Base-by-base conservation (phyloP, 2,888 invertebrate species). In the Trachelus iudaicus region DNA sequence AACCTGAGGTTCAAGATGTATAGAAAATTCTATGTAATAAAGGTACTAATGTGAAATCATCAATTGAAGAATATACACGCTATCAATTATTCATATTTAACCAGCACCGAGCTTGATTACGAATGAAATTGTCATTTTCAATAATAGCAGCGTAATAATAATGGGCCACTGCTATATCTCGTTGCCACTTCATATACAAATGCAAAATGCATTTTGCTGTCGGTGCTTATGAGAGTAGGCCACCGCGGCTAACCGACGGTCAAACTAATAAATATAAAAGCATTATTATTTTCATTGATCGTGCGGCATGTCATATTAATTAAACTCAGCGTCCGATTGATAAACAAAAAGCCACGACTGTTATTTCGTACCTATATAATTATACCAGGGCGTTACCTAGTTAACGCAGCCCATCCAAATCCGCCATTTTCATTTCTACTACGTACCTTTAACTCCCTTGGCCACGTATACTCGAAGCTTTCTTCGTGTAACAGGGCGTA, bases 121-220 rank as follows among this genome's bases (percentile, higher is more conserved):
- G 88, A 87, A 89, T 88, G 85, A 89, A 86, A 87, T 87, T 83
- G 85, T 84, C 83, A 85, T 87, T 86, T 86, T 83, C 85, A 83
- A 83, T 81, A 81, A 85, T 84, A 83, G 77, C 69, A 75, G 40
- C 12, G 68, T 77, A 33, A 73, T 69, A 78, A 74, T 35, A 79
- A 76, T 81, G 68, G 56, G 9, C 2, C 6, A 56, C 23, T 56
- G 15, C 56, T 56, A 56, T 69, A 37, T 75, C 73, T 56, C 76
- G 74, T 79, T 81, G 76, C 33, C 73, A 75, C 78, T 79, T 81
- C 75, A 78, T 82, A 81, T 56, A 56, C 80, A 80, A 83, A 82
- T 80, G 79, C 79, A 76, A 77, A 69, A 73, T 81, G 75, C 79
- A 77, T 81, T 82, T 81, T 80, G 79, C 77, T 79, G 56, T 78